phyloP scores from a whole-genome alignment of 2,888 invertebrate species.

The Phasia obesa region DNA sequence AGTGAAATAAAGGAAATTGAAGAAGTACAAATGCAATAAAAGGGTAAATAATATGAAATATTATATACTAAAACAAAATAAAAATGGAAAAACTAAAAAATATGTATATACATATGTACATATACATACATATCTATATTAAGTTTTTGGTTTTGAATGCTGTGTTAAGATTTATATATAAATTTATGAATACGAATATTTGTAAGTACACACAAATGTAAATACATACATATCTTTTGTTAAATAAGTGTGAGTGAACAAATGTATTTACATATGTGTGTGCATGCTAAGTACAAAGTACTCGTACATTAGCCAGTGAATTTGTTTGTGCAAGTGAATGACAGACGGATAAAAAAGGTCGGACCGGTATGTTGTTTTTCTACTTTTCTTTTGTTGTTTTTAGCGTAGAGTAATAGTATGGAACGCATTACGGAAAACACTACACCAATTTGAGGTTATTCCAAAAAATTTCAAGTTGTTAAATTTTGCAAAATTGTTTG shows the following conservation, averaged over 20 bases:
- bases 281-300: not conserved
- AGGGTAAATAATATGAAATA: slow-evolving; percentile 52
- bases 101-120: not conserved
- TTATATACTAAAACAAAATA: not conserved
- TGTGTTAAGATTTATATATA: not conserved
- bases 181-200: too few relatives aligned
- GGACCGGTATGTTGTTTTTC: slow-evolving; percentile 46
- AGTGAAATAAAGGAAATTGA: slow-evolving; percentile 49
- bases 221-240: not conserved
- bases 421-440: too few relatives aligned
- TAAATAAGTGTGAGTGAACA: not conserved
- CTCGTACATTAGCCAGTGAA: not conserved
- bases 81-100: slow-evolving; percentile 1
- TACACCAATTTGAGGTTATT: too few relatives aligned
- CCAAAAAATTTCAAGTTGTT: too few relatives aligned
- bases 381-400: not conserved
- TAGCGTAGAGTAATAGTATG: too few relatives aligned
- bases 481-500: too few relatives aligned
- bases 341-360: slow-evolving; percentile 64
- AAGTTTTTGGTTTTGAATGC: not conserved
- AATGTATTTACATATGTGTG: not conserved
- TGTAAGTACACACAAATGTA: too few relatives aligned
- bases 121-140: not conserved
- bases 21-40: slow-evolving; percentile 39
- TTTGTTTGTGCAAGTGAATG: slow-evolving; percentile 45